Percentiles rank a stretch among this genome's conserved stretches.
Evolutionary conservation across 2,113 vertebrate genomes (phyloP).

Genomic region (Anoplopoma fimbria): DNA sequence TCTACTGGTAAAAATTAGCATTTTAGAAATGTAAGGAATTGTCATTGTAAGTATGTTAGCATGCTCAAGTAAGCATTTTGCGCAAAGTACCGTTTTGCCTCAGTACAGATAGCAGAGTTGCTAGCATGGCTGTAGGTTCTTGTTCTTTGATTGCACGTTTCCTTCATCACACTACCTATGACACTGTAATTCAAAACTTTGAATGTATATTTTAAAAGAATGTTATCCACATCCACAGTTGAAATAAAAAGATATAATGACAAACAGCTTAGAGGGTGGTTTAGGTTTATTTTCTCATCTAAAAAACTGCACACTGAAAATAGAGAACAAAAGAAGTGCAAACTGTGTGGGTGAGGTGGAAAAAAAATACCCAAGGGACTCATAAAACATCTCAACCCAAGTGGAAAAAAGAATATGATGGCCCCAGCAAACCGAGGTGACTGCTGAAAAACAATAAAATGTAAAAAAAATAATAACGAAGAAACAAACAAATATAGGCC

Average conservation of each 20-base stretch:
- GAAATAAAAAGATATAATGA: background rate
- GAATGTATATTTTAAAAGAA: background rate
- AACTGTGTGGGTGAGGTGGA: slow-evolving; percentile 44
- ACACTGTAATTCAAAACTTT: background rate
- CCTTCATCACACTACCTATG: background rate
- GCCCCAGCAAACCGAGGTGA: slow-evolving; percentile 15
- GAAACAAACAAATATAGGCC: slow-evolving; percentile 9
- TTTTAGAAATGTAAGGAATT: background rate
- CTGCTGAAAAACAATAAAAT: slow-evolving; percentile 23
- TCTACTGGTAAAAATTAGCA: background rate
- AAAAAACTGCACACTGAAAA: slow-evolving; percentile 25
- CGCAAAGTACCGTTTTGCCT: background rate
- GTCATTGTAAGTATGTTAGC: background rate
- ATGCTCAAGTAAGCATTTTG: background rate
- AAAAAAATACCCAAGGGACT: slow-evolving; percentile 11
- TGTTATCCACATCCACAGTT: too few relatives aligned
- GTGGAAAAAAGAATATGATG: slow-evolving; percentile 8
- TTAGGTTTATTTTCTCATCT: slow-evolving; percentile 24
- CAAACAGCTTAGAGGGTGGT: background rate
- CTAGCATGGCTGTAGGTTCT: background rate
- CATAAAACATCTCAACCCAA: slow-evolving; percentile 37
- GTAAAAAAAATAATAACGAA: background rate
- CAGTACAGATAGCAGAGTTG: background rate
- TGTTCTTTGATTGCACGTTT: background rate
- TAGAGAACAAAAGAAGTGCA: slow-evolving; percentile 36